phyloP scores from a whole-genome alignment of 2,113 vertebrate genomes.

The Diglossa brunneiventris region DNA sequence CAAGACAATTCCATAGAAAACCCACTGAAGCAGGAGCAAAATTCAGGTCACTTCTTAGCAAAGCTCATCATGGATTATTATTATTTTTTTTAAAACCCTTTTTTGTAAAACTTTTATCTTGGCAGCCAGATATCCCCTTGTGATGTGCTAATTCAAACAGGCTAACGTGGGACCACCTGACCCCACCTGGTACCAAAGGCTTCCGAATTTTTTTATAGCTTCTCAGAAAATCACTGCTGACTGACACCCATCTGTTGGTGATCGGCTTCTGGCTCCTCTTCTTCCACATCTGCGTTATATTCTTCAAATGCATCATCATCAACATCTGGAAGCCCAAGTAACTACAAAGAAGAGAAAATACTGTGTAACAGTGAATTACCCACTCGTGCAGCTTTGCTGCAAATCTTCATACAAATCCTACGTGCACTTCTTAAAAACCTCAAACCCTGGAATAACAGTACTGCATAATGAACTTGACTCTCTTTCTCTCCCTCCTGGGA shows the following conservation, averaged over 20 bases:
- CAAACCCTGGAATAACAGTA: neutral
- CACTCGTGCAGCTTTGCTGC: neutral
- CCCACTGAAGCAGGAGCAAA: slow-evolving; percentile 67
- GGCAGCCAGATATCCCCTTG: slow-evolving; percentile 65
- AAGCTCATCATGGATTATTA: slow-evolving; percentile 68
- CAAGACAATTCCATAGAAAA: slow-evolving; percentile 70
- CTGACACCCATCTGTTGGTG: slow-evolving; percentile 99
- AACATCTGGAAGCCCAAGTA: slow-evolving; percentile 94
- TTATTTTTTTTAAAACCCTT: neutral
- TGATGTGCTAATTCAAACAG: slow-evolving; percentile 55
- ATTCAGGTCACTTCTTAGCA: slow-evolving; percentile 73
- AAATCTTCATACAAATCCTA: neutral
- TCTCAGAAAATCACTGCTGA: slow-evolving; percentile 84
- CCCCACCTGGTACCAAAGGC: slow-evolving; percentile 56
- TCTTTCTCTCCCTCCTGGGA: neutral
- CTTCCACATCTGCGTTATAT: slow-evolving; percentile 97
- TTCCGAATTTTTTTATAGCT: slow-evolving; percentile 47
- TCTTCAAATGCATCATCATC: slow-evolving; percentile 96
- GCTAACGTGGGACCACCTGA: slow-evolving; percentile 52
- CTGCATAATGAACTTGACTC: neutral
- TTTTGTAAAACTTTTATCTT: slow-evolving; percentile 58
- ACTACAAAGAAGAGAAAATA: slow-evolving; percentile 75
- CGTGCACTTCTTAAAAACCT: neutral
- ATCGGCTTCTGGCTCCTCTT: slow-evolving; percentile 92
- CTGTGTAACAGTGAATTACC: neutral